phyloP scores from a whole-genome alignment of 2,888 invertebrate species.

The Phengaris arion region DNA sequence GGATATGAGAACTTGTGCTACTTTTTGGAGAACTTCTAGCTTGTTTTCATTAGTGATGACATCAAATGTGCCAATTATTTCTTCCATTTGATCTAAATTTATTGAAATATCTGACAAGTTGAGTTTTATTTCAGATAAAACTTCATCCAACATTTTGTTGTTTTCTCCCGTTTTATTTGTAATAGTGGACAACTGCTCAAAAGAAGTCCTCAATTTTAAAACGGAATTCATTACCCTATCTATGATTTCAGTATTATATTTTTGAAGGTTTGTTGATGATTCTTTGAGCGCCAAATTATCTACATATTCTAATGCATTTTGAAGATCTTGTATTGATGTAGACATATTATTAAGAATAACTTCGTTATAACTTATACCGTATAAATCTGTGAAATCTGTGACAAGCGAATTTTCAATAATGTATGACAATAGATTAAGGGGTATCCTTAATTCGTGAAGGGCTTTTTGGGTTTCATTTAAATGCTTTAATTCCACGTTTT shows the following conservation, averaged over 20 bases:
- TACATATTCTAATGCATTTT: slow-evolving; percentile 68
- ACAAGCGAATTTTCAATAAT: slow-evolving; percentile 58
- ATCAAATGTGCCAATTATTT: slow-evolving; percentile 60
- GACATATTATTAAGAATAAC: slow-evolving; percentile 69
- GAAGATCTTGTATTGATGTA: slow-evolving; percentile 71
- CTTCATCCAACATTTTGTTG: slow-evolving; percentile 53
- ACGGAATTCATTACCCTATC: slow-evolving; percentile 82
- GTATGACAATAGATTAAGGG: slow-evolving; percentile 58
- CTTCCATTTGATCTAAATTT: slow-evolving; percentile 56
- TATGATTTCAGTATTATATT: slow-evolving; percentile 80
- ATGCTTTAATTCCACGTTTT: slow-evolving; percentile 59
- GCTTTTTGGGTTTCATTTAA: slow-evolving; percentile 67
- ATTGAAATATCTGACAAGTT: slow-evolving; percentile 60
- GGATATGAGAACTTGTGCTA: slow-evolving; percentile 68
- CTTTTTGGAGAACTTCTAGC: slow-evolving; percentile 65
- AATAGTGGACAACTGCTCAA: slow-evolving; percentile 70
- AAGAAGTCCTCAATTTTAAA: slow-evolving; percentile 80
- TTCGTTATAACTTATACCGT: slow-evolving; percentile 55
- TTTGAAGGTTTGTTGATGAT: slow-evolving; percentile 57
- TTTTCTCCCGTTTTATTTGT: slow-evolving; percentile 51
- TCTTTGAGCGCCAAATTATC: slow-evolving; percentile 77
- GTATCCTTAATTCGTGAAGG: slow-evolving; percentile 61
- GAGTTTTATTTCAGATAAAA: slow-evolving; percentile 55
- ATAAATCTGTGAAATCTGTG: slow-evolving; percentile 44
- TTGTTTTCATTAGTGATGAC: slow-evolving; percentile 69